Evolutionary conservation across 2,888 invertebrate species (phyloP).

Genomic region (Strigamia maritima): DNA sequence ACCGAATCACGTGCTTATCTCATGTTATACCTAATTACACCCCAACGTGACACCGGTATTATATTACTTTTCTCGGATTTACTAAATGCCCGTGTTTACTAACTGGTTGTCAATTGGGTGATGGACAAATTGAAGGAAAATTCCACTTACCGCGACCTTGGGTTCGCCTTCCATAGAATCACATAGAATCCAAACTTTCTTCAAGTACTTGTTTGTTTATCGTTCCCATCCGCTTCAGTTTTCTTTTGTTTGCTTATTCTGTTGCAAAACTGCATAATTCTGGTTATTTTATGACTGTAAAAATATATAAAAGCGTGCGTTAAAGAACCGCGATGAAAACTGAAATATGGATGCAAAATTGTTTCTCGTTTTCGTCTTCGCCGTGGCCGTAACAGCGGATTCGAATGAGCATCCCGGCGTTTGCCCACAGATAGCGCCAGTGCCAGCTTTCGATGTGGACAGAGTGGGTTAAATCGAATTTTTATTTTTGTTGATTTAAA

Average conservation of each 20-base stretch:
- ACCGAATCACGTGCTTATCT: not conserved
- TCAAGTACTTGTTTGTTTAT: not conserved
- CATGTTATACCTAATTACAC: not conserved
- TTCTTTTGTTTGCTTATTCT: not conserved
- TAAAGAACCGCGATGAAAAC: not conserved
- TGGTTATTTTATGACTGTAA: not conserved
- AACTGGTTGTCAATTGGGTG: not conserved
- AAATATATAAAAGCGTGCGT: not conserved
- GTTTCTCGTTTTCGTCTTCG: not conserved
- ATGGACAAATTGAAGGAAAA: constrained; percentile 17
- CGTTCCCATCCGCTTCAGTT: not conserved
- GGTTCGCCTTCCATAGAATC: not conserved
- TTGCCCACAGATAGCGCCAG: constrained; percentile 29
- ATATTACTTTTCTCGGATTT: constrained; percentile 8
- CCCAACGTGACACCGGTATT: not conserved
- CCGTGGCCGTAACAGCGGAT: not conserved
- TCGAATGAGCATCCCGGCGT: not conserved
- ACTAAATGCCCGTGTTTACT: not conserved
- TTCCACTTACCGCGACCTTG: not conserved
- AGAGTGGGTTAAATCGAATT: not conserved
- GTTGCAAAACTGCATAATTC: not conserved
- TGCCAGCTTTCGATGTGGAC: constrained; percentile 8
- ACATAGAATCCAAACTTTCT: not conserved
- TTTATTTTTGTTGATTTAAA: too few species aligned
- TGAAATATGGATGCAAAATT: not conserved